phyloP scores from a whole-genome alignment of 2,888 invertebrate species.

The Calliopum simillimum region DNA sequence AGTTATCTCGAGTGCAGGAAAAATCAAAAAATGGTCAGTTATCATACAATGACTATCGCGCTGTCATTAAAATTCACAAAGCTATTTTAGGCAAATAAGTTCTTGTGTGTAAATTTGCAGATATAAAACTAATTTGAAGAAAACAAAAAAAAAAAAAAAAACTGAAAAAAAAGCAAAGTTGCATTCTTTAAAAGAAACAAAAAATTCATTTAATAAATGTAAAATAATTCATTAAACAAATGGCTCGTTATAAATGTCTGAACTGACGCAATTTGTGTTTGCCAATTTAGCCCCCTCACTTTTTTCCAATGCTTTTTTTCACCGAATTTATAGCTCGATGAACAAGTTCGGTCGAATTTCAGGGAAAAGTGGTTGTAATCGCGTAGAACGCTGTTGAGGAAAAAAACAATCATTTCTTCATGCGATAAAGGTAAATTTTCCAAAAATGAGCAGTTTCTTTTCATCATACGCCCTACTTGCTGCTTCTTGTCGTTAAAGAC shows the following conservation, averaged over 20 bases:
- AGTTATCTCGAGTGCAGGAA: constrained; percentile 55
- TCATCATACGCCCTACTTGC: too few species aligned
- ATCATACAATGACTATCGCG: constrained; percentile 64
- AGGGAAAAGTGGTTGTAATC: too few species aligned
- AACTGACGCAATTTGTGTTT: constrained; percentile 27
- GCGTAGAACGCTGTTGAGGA: too few species aligned
- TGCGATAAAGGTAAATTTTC: too few species aligned
- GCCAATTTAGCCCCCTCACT: too few species aligned
- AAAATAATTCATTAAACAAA: constrained; percentile 5
- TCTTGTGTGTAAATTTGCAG: neutral
- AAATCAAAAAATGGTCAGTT: constrained; percentile 60
- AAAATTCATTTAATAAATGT: constrained; percentile 34
- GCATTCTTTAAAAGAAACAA: constrained; percentile 39
- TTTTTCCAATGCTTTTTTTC: too few species aligned
- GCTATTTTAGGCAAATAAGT: constrained; percentile 52
- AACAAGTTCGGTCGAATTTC: too few species aligned
- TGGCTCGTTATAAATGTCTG: too few species aligned
- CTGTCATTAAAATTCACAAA: constrained; percentile 58
- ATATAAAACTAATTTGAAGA: constrained; percentile 35
- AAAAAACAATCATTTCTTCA: too few species aligned
- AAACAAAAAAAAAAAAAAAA: constrained; percentile 11
- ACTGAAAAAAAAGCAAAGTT: constrained; percentile 36
- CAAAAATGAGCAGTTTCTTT: too few species aligned
- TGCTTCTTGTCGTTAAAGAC: too few species aligned
- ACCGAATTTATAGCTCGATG: too few species aligned